Evolutionary conservation across 2,888 invertebrate species (phyloP).

Genomic region (Flabesymbios commensalis): DNA sequence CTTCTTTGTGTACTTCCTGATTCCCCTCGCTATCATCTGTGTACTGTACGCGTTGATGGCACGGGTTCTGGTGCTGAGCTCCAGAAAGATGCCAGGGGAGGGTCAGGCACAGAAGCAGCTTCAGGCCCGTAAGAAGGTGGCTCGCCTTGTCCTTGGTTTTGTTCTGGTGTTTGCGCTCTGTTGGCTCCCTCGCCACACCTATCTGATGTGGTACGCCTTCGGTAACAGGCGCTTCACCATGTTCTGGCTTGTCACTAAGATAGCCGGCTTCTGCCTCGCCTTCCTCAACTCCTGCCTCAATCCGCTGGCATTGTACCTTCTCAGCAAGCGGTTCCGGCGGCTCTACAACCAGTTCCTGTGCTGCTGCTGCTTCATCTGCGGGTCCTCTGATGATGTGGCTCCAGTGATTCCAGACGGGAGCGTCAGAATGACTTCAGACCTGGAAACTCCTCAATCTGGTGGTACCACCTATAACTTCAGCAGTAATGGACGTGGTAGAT

Average conservation of each 20-base stretch:
- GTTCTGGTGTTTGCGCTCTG: constrained; percentile 43
- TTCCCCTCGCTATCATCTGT: constrained; percentile 83
- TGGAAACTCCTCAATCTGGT: too few relatives aligned
- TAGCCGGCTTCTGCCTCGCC: constrained; percentile 81
- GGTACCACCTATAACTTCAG: too few relatives aligned
- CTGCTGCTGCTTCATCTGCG: constrained; percentile 66
- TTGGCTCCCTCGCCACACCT: constrained; percentile 47
- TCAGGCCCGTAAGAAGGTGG: constrained; percentile 59
- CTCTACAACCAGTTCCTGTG: constrained; percentile 88
- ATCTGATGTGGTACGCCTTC: constrained; percentile 45
- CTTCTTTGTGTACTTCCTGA: constrained; percentile 80
- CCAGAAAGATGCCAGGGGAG: constrained; percentile 51
- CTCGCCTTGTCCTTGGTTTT: constrained; percentile 44
- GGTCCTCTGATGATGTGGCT: too few relatives aligned
- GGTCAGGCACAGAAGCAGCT: constrained; percentile 43
- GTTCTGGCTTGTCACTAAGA: constrained; percentile 64
- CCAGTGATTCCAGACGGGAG: too few relatives aligned
- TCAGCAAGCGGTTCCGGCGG: constrained; percentile 88
- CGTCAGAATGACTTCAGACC: too few relatives aligned
- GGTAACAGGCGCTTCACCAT: constrained; percentile 37
- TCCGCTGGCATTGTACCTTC: constrained; percentile 89
- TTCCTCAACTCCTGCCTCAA: constrained; percentile 88
- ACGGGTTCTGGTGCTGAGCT: constrained; percentile 70
- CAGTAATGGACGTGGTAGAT: too few relatives aligned
- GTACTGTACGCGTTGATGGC: constrained; percentile 90